Conservation (phyloP, 2,888 invertebrate species). For the Linnaemya vulpina region DNA sequence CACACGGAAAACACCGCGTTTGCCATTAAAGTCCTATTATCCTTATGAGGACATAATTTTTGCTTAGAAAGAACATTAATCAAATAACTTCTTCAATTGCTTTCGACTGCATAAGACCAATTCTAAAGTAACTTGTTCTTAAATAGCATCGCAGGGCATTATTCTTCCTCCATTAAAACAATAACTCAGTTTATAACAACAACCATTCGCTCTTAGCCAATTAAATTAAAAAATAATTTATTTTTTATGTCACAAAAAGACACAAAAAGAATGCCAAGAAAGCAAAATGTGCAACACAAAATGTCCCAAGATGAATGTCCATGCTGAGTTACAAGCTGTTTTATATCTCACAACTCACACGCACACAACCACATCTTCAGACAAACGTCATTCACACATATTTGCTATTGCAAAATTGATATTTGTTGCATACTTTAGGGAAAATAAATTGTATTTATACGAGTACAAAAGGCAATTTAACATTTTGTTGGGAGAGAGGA, state of each 20-base stretch:
- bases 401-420: conserved; percentile 30
- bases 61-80: too few relatives aligned
- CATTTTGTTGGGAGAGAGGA: conserved; percentile 24
- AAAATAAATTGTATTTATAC: conserved; percentile 29
- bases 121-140: too few relatives aligned
- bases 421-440: conserved; percentile 59
- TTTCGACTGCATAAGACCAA: too few relatives aligned
- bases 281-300: conserved; percentile 1
- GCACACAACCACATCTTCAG: background rate
- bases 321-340: background rate
- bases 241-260: background rate
- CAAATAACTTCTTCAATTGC: too few relatives aligned
- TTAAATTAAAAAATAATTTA: background rate
- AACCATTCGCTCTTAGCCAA: background rate
- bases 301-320: conserved; percentile 24
- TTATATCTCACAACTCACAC: background rate
- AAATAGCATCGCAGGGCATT: too few relatives aligned
- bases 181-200: too few relatives aligned
- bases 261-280: background rate
- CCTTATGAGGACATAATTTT: too few relatives aligned
- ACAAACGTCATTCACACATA: background rate
- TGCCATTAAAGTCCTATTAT: too few relatives aligned
- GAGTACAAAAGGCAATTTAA: conserved; percentile 31
- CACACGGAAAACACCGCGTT: too few relatives aligned
- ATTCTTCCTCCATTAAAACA: too few relatives aligned